Evolutionary conservation across 2,888 invertebrate genomes (phyloP), one percentile per base, ranked within the genome.

Genomic region (Tenthredo notha): DNA sequence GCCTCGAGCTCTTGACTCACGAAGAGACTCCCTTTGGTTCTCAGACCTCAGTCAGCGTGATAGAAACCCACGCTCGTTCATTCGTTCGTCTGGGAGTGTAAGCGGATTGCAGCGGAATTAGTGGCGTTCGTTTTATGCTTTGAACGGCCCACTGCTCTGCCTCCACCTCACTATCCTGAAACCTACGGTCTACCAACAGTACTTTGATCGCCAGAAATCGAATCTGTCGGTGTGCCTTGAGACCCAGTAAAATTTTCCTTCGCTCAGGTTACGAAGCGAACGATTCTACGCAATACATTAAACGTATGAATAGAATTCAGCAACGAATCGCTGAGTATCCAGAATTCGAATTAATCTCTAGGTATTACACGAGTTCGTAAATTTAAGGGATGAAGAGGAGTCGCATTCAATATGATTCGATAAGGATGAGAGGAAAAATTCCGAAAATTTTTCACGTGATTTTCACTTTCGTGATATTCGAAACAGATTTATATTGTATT

Each of bases 91-190:
- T 87, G 86, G 86, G 88, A 88, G 88, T 88, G 88, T 91, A 91
- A 92, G 91, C 91, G 90, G 91, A 92, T 92, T 92, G 91, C 90
- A 89, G 90, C 88, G 90, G 90, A 92, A 92, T 92, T 92, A 91
- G 89, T 91, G 91, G 90, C 89, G 89, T 88, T 87, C 87, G 87
- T 85, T 90, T 88, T 88, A 90, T 90, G 90, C 90, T 90, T 91
- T 90, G 91, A 90, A 88, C 88, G 88, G 80, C 74, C 58, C 21
- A 29, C 40, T 40, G 40, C 80, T 18, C 80, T n/a, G 21, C 37
- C 33, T 15, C 77, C 21, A 80, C 21, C 61, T 40, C 21, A 4
- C 80, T 40, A 21, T 37, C 61, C 61, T 37, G 61, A 37, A 25
- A 37, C 61, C 80, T 80, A 29, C 40, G 40, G 58, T 61, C 58